A percentile compares a stretch with the other conserved stretches of the same genome.
These are phyloP conservation scores for Rhagium mordax DNA, from an alignment of 2,888 invertebrate genomes.

Conservation along the genomic window DNA sequence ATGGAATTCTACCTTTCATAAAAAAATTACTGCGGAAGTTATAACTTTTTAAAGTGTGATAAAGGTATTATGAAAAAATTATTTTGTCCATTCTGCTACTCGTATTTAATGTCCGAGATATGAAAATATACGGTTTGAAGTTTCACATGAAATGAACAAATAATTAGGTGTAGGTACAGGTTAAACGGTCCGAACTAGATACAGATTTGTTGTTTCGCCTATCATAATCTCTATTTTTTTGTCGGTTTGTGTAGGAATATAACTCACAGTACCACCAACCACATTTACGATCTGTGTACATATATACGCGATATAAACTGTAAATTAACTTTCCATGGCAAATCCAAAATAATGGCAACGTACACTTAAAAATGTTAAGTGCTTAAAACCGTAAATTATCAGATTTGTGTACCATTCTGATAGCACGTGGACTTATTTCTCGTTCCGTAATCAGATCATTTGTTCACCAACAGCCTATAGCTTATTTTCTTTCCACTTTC, in stretches of 20 bases:
- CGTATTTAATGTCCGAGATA: background rate
- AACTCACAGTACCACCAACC: background rate
- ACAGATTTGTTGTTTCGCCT: background rate
- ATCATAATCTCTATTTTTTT: too few relatives aligned
- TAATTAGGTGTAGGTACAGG: background rate
- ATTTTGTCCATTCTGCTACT: background rate
- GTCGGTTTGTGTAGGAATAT: background rate
- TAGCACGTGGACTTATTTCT: slow-evolving; percentile 28
- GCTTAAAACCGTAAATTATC: slow-evolving; percentile 3
- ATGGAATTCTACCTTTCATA: background rate
- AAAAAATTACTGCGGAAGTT: background rate
- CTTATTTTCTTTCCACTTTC: slow-evolving; percentile 51
- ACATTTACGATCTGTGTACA: background rate
- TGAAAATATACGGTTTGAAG: background rate
- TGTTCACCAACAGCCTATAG: slow-evolving; percentile 57
- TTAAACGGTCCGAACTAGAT: background rate
- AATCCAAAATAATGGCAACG: background rate
- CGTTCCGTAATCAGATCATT: slow-evolving; percentile 57
- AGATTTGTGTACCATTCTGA: background rate
- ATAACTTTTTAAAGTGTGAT: background rate
- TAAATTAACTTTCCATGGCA: background rate
- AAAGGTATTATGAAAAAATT: background rate
- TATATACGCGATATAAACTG: background rate
- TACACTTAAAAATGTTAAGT: background rate
- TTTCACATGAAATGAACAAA: too few relatives aligned